Conservation (phyloP, 2,888 invertebrate species). For the Oligia latruncula region DNA sequence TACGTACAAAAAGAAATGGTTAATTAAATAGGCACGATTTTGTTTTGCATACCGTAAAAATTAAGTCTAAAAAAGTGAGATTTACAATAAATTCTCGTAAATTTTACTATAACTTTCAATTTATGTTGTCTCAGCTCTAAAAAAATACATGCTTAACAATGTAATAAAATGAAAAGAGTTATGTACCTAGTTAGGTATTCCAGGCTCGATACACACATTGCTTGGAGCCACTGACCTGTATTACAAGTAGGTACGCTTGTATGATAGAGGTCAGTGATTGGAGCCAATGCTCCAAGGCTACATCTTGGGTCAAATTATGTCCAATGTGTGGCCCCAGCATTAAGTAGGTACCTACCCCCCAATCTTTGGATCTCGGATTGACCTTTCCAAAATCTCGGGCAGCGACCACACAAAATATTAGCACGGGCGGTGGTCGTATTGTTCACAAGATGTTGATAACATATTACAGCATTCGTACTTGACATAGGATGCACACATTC, state of each 20-base stretch:
- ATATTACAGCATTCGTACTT: neutral
- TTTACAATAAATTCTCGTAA: neutral
- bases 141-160: neutral
- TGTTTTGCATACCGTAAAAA: neutral
- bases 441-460: neutral
- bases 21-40: neutral
- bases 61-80: too few species aligned
- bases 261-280: too few species aligned
- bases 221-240: too few species aligned
- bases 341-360: neutral
- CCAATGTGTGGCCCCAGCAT: too few species aligned
- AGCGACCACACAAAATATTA: neutral
- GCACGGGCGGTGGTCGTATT: neutral
- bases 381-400: neutral
- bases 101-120: neutral
- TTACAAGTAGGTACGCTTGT: too few species aligned
- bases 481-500: conserved; percentile 11
- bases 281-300: too few species aligned
- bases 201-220: too few species aligned
- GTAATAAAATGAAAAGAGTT: neutral
- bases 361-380: neutral
- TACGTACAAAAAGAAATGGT: neutral
- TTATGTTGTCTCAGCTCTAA: neutral
- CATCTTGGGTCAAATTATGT: too few species aligned
- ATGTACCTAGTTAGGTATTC: too few species aligned